A percentile compares a stretch with the other conserved stretches of the same genome.
These are phyloP conservation scores for Zoroaster sp. DNA, from an alignment of 53 echinoderm and acorn worm genomes.

Conservation along the genomic window DNA sequence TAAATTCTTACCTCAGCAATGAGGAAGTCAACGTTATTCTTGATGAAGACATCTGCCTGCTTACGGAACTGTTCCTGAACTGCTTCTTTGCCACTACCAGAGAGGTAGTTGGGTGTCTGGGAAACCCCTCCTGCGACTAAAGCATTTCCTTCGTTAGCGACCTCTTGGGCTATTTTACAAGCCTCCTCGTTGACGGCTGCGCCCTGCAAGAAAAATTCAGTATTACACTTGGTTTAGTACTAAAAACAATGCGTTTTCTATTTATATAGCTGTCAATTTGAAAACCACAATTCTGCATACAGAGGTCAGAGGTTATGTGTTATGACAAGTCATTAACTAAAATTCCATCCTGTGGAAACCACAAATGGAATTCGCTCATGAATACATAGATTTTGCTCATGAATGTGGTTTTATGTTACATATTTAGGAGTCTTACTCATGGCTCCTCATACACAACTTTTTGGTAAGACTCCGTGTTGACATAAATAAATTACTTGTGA, in stretches of 20 bases:
- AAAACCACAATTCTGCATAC: too few species aligned
- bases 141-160: slow-evolving; percentile 79
- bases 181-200: slow-evolving; percentile 70
- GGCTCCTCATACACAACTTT: too few species aligned
- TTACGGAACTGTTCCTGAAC: slow-evolving; percentile 58
- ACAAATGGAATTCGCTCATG: too few species aligned
- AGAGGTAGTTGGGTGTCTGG: slow-evolving; percentile 58
- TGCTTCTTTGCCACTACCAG: slow-evolving; percentile 49
- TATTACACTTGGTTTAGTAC: too few species aligned
- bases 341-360: too few species aligned
- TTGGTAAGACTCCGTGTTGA: not conserved
- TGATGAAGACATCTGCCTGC: slow-evolving; percentile 50
- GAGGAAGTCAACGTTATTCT: slow-evolving; percentile 62
- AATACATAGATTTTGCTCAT: too few species aligned
- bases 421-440: too few species aligned
- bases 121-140: slow-evolving; percentile 68
- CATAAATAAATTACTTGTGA: not conserved
- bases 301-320: too few species aligned
- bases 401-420: too few species aligned
- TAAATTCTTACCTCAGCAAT: slow-evolving; percentile 64
- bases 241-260: too few species aligned
- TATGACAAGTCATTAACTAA: too few species aligned
- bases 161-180: slow-evolving; percentile 81
- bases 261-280: too few species aligned
- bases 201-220: slow-evolving; percentile 70